Percentiles rank a stretch among this genome's conserved stretches.
These are phyloP conservation scores for Rotaria socialis DNA, from an alignment of 2,888 invertebrate species.

Conservation along the genomic window DNA sequence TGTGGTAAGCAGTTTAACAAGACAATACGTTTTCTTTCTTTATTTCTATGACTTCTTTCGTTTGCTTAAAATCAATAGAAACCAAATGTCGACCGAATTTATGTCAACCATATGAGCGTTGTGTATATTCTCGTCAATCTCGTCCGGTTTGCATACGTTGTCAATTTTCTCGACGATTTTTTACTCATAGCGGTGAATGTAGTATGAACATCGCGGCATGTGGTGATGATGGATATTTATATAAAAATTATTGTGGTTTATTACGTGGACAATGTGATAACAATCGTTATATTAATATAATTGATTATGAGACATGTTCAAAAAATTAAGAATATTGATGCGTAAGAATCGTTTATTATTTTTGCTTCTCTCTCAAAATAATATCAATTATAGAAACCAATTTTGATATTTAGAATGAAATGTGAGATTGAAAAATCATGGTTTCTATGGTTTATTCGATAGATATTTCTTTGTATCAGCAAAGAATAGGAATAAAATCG, in stretches of 20 bases:
- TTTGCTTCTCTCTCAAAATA: neutral
- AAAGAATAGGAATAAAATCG: neutral
- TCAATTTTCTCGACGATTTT: neutral
- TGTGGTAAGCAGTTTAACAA: neutral
- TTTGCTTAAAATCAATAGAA: neutral
- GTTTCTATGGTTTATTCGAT: neutral
- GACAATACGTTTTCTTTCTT: too few relatives aligned
- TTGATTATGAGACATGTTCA: slow-evolving; percentile 24
- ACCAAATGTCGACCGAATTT: neutral
- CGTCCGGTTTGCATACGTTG: slow-evolving; percentile 29
- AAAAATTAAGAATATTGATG: neutral
- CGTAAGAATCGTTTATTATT: neutral
- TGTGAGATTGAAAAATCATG: neutral
- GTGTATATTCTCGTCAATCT: neutral
- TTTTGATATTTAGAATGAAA: slow-evolving; percentile 1
- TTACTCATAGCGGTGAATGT: slow-evolving; percentile 15
- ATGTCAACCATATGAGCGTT: slow-evolving; percentile 1
- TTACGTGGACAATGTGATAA: slow-evolving; percentile 26
- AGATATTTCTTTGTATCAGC: neutral
- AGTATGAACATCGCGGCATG: neutral
- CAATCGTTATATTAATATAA: slow-evolving; percentile 24
- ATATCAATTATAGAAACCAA: neutral
- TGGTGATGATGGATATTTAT: slow-evolving; percentile 20
- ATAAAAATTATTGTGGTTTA: slow-evolving; percentile 25
- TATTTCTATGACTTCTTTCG: too few relatives aligned